Conservation (phyloP, 1,140 invertebrate species). For the Lepidurus couesii region DNA sequence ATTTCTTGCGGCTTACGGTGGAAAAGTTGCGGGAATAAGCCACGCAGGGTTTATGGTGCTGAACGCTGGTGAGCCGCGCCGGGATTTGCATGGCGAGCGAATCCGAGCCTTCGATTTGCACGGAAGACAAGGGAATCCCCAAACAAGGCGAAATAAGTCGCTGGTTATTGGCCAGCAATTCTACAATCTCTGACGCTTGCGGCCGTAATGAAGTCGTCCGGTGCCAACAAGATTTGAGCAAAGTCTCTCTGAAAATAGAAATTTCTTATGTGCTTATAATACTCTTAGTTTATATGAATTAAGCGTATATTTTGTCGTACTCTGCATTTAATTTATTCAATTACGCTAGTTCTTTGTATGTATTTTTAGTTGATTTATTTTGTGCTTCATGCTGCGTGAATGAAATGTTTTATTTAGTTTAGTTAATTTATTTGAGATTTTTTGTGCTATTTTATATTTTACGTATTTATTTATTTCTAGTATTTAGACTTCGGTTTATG, state of each 20-base stretch:
- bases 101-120: slow-evolving; percentile 58
- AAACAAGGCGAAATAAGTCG: slow-evolving; percentile 70
- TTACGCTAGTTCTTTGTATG: neutral
- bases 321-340: too few species aligned
- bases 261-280: neutral
- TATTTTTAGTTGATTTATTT: neutral
- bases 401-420: too few species aligned
- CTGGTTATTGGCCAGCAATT: slow-evolving; percentile 67
- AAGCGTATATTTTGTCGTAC: too few species aligned
- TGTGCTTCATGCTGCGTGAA: too few species aligned
- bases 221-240: slow-evolving; percentile 73
- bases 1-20: neutral
- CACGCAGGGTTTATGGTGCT: slow-evolving; percentile 29
- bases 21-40: slow-evolving; percentile 16
- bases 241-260: slow-evolving; percentile 51
- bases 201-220: slow-evolving; percentile 62
- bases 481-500: too few species aligned
- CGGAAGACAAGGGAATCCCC: slow-evolving; percentile 65
- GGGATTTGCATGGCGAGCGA: slow-evolving; percentile 52
- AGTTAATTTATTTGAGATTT: too few species aligned
- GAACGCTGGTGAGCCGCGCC: slow-evolving; percentile 39
- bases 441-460: too few species aligned
- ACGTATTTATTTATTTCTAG: too few species aligned
- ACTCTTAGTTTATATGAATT: neutral
- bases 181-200: slow-evolving; percentile 67